Conservation (phyloP, 2,113 vertebrate species). For the Oncorhynchus kisutch region DNA sequence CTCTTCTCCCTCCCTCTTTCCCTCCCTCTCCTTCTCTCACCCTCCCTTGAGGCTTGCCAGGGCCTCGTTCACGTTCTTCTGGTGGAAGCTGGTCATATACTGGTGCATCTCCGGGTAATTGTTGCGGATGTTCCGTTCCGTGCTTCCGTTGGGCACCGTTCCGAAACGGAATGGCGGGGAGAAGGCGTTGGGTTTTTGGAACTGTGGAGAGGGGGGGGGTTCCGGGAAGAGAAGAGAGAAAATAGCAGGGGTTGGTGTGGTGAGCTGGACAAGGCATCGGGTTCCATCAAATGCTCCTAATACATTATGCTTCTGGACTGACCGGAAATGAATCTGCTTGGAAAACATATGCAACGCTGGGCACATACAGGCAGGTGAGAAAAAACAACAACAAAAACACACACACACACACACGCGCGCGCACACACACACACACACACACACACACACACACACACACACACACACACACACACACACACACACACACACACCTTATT, state of each 20-base stretch:
- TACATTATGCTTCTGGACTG: slow-evolving; percentile 17
- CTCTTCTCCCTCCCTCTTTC: background rate
- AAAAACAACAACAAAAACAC: too few species aligned
- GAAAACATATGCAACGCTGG: background rate
- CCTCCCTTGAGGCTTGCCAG: slow-evolving; percentile 92
- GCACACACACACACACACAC: slow-evolving; percentile 65
- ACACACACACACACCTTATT: slow-evolving; percentile 85
- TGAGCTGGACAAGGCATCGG: slow-evolving; percentile 47
- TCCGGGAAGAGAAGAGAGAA: slow-evolving; percentile 39
- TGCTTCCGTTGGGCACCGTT: slow-evolving; percentile 97
- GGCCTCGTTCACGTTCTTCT: slow-evolving; percentile 94
- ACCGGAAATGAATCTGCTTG: slow-evolving; percentile 28
- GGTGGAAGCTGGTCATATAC: slow-evolving; percentile 99
- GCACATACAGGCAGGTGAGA: background rate
- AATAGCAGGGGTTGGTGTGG: slow-evolving; percentile 46
- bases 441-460: slow-evolving; percentile 74
- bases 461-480: background rate
- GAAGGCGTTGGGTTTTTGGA: slow-evolving; percentile 98
- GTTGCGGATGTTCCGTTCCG: slow-evolving; percentile 98
- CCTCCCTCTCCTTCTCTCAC: slow-evolving; percentile 71
- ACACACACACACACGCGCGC: slow-evolving; percentile 72
- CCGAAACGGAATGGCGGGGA: slow-evolving; percentile 97
- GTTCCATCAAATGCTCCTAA: slow-evolving; percentile 37
- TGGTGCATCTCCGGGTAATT: slow-evolving; percentile 98
- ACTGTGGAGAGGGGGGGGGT: slow-evolving; percentile 71